Evolutionary conservation across 2,797 vertebrate species (phyloP).

Genomic region (Crypturellus tataupa): DNA sequence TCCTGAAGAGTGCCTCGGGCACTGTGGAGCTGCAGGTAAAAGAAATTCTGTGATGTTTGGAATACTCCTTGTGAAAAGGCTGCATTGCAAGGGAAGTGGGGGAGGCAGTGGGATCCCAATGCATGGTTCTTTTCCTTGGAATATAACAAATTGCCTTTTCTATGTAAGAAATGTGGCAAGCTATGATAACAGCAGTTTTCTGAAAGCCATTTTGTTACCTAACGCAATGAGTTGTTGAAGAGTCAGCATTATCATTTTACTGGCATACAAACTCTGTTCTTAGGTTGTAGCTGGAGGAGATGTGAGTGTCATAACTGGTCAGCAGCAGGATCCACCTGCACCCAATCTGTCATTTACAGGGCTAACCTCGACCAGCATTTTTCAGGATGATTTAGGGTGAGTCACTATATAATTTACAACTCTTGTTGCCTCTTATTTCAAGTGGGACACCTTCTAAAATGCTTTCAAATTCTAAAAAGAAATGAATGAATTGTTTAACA

Average conservation of each 20-base stretch:
- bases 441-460: neutral
- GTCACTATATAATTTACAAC: neutral
- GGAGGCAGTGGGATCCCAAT: neutral
- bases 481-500: neutral
- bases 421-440: neutral
- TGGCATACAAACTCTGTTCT: neutral
- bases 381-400: conserved; percentile 96
- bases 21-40: conserved; percentile 92
- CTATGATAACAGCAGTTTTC: neutral
- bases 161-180: neutral
- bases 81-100: neutral
- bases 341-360: conserved; percentile 77
- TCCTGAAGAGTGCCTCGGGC: conserved; percentile 92
- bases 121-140: neutral
- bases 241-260: neutral
- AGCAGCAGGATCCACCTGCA: conserved; percentile 83
- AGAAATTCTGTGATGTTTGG: neutral
- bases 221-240: neutral
- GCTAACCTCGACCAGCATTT: conserved; percentile 88
- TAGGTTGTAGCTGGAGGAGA: conserved; percentile 94
- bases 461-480: neutral
- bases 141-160: neutral
- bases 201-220: neutral
- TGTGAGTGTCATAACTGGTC: conserved; percentile 89
- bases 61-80: neutral